Evolutionary conservation across 2,113 vertebrate genomes (phyloP), one percentile per base, ranked within the genome.

Genomic region (Solea senegalensis): DNA sequence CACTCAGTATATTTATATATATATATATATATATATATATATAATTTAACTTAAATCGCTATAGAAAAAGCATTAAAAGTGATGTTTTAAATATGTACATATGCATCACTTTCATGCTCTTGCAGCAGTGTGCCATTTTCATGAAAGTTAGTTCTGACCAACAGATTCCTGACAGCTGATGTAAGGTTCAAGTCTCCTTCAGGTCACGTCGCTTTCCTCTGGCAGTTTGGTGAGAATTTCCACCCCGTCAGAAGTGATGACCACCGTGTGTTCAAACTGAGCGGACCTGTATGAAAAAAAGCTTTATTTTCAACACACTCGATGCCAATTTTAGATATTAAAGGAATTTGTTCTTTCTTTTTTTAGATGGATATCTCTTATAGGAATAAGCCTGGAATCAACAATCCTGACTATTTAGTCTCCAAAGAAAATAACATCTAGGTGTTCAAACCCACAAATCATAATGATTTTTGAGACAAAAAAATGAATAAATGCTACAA

Each of bases 181-280:
- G 45, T 49, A 41, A 11, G 4, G 40, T 8, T 28, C 10, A 11
- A 0, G 14, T 56, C 49, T 41, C n/a, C 39, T 28, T 71, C 12
- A 48, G 26, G 65, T 86, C 77, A 65, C 50, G 79, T 85, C 84
- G 82, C 77, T 74, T 80, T 98, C 96, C 43, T 94, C 92, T 27
- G 89, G 84, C 56, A 96, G 86, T 88, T 94, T 92, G 73, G 97
- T 97, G 59, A 99, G 93, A 90, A 98, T 92, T 82, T 98, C 94
- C 69, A 92, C 95, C 50, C 96, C 96, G n/a, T 92, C 65, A 8
- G 94, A 90, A 9, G 95, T 96, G 89, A 99, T 94, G 70, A 96
- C 93, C 66, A 99, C 75, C 0, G 96, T 97, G 86, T 99, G 97
- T 74, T 99, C 97, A 79, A 98, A 99, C 88, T 98, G 96, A n/a